Evolutionary conservation across 2,888 invertebrate species (phyloP).

Genomic region (Cordylochernes scorpioides): DNA sequence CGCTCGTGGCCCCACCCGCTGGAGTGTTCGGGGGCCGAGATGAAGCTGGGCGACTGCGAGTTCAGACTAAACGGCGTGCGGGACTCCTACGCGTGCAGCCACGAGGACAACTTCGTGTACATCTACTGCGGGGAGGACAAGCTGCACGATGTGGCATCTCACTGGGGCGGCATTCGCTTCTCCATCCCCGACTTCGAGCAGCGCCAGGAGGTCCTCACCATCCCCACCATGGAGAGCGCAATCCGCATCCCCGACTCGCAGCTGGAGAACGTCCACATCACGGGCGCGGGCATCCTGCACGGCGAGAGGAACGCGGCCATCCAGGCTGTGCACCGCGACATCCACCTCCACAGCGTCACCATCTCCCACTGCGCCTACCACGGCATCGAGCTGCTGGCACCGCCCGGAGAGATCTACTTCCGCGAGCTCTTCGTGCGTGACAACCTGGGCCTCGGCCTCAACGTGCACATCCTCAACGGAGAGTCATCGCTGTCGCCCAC

Average conservation of each 20-base stretch:
- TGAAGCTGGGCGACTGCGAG: slow-evolving; percentile 23
- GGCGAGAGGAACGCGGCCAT: slow-evolving; percentile 79
- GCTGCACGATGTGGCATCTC: slow-evolving; percentile 33
- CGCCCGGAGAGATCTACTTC: slow-evolving; percentile 45
- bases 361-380: slow-evolving; percentile 61
- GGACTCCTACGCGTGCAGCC: slow-evolving; percentile 45
- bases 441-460: slow-evolving; percentile 67
- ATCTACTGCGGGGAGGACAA: slow-evolving; percentile 45
- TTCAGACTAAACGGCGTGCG: slow-evolving; percentile 64
- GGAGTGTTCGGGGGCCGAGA: slow-evolving; percentile 30
- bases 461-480: slow-evolving; percentile 64
- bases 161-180: slow-evolving; percentile 92
- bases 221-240: not conserved
- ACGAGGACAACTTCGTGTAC: slow-evolving; percentile 74
- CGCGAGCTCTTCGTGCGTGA: slow-evolving; percentile 36
- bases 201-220: slow-evolving; percentile 8
- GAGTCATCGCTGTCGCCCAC: slow-evolving; percentile 42
- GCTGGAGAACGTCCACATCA: slow-evolving; percentile 36
- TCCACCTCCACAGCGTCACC: slow-evolving; percentile 47
- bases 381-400: slow-evolving; percentile 70
- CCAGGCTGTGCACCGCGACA: slow-evolving; percentile 63
- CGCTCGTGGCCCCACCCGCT: slow-evolving; percentile 87
- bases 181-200: slow-evolving; percentile 69
- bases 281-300: slow-evolving; percentile 79
- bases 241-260: slow-evolving; percentile 4